These are phyloP conservation scores for Oreochromis spilurus DNA, from an alignment of 2,113 vertebrate genomes.

Conservation along the genomic window DNA sequence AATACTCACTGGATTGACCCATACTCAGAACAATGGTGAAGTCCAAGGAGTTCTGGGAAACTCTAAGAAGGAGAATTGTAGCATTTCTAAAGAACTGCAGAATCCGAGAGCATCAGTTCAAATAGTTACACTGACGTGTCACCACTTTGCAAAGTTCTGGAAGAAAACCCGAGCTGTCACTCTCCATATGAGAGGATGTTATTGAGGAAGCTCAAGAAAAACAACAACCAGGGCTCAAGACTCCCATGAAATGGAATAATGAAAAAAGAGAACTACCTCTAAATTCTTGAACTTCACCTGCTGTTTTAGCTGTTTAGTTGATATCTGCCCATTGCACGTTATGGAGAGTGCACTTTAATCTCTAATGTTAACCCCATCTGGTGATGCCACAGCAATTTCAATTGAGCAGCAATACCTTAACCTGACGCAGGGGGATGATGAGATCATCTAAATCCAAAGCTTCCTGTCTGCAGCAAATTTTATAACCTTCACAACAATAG, in stretches of 20 bases:
- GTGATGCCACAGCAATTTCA: not conserved
- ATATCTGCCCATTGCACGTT: not conserved
- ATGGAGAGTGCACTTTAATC: not conserved
- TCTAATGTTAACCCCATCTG: not conserved
- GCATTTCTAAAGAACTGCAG: not conserved
- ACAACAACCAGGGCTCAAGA: not conserved
- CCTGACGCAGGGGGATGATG: not conserved
- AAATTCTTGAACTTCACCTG: not conserved
- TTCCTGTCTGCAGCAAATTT: not conserved
- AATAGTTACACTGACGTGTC: not conserved
- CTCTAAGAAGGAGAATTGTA: not conserved
- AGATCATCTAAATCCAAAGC: not conserved
- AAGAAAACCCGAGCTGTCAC: not conserved
- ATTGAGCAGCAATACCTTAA: not conserved
- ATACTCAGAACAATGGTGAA: not conserved
- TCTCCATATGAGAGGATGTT: not conserved
- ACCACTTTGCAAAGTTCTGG: not conserved
- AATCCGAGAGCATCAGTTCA: not conserved
- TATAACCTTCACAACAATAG: not conserved
- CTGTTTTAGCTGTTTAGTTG: not conserved
- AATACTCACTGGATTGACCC: not conserved
- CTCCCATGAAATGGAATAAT: not conserved
- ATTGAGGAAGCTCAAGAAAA: not conserved
- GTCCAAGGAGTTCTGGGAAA: not conserved
- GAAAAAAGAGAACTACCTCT: not conserved